Conservation (phyloP, 30 jellyfish, hydroid and myxozoan species). For the Hydractinia symbiolongicarpus region DNA sequence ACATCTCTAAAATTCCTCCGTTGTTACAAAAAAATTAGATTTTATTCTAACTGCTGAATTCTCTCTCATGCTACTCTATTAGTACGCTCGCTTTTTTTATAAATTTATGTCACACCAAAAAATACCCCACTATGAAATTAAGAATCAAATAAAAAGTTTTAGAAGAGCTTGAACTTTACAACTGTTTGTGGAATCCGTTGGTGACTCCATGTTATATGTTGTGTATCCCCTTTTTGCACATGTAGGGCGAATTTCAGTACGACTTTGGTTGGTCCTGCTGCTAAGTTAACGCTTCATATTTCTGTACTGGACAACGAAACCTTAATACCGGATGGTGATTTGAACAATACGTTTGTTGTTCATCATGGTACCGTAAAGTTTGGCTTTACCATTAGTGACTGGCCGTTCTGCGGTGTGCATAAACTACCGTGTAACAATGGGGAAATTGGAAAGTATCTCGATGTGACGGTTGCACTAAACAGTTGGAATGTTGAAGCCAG, state of each 20-base stretch:
- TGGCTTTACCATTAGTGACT: constrained; percentile 1
- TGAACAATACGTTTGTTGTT: neutral
- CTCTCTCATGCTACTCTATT: too few relatives aligned
- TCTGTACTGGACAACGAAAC: constrained; percentile 4
- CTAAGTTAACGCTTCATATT: neutral
- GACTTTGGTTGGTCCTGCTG: constrained; percentile 20
- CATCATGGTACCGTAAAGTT: constrained; percentile 24
- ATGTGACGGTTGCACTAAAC: neutral
- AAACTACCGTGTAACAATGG: neutral
- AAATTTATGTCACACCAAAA: too few relatives aligned
- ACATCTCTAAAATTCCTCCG: too few relatives aligned
- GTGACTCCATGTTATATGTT: neutral
- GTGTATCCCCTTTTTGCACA: neutral
- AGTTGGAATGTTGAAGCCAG: neutral
- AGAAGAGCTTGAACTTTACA: neutral
- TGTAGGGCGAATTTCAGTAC: constrained; percentile 15
- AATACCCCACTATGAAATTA: too few relatives aligned
- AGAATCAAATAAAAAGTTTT: too few relatives aligned
- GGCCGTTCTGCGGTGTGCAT: constrained; percentile 23
- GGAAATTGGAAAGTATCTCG: constrained; percentile 15
- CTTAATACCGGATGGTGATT: neutral
- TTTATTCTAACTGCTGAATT: too few relatives aligned
- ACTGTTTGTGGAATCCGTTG: neutral
- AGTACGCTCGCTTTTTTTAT: too few relatives aligned
- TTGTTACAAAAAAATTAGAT: too few relatives aligned